Conservation (phyloP, 2,113 vertebrate species). For the Cololabis saira region DNA sequence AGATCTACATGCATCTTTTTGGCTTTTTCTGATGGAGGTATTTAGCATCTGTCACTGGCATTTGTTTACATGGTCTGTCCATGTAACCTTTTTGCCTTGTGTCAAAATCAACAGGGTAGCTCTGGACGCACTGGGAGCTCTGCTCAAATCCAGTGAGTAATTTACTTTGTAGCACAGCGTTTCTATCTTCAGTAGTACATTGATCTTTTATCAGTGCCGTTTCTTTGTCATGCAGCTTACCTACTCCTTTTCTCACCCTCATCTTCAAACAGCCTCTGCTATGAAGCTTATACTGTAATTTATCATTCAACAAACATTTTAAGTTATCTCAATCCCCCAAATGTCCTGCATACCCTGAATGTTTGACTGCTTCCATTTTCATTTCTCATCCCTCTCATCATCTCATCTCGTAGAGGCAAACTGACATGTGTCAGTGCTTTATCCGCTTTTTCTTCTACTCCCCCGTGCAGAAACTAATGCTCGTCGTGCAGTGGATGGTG, state of each 20-base stretch:
- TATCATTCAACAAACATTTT: conserved; percentile 8
- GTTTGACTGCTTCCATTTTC: background rate
- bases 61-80: conserved; percentile 17
- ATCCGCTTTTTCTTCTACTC: background rate
- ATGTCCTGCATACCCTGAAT: background rate
- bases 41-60: conserved; percentile 12
- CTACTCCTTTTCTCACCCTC: background rate
- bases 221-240: background rate
- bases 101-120: conserved; percentile 89
- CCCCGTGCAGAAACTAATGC: conserved; percentile 89
- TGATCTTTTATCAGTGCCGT: conserved; percentile 15
- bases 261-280: background rate
- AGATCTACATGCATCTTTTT: background rate
- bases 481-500: conserved; percentile 91
- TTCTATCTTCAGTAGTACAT: background rate
- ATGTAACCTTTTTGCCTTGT: conserved; percentile 45
- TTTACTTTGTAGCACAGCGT: conserved; percentile 33
- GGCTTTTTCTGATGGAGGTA: background rate
- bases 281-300: background rate
- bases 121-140: conserved; percentile 94
- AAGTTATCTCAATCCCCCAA: background rate
- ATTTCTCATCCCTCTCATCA: background rate
- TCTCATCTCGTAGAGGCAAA: background rate
- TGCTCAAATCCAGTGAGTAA: conserved; percentile 99
- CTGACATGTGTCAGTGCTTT: conserved; percentile 7